Evolutionary conservation across 2,888 invertebrate genomes (phyloP).

Genomic region (Terebella lapidaria): DNA sequence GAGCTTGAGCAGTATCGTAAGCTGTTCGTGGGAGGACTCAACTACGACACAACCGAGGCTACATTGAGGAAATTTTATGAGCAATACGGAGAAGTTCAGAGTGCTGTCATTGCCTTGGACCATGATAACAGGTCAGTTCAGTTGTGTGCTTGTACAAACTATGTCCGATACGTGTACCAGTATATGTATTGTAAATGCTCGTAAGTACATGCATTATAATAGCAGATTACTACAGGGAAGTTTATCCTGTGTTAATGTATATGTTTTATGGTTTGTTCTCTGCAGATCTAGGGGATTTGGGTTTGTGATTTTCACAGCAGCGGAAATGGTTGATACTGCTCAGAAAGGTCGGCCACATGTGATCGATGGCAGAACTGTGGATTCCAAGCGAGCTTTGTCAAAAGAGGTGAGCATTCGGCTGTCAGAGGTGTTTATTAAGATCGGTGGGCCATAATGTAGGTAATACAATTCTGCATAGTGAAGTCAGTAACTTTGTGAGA

Average conservation of each 20-base stretch:
- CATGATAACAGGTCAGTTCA: too few species aligned
- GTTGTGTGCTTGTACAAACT: too few species aligned
- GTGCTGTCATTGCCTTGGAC: slow-evolving; percentile 82
- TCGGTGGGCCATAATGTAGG: too few species aligned
- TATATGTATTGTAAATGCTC: too few species aligned
- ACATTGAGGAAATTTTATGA: slow-evolving; percentile 92
- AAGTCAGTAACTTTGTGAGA: too few species aligned
- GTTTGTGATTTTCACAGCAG: slow-evolving; percentile 90
- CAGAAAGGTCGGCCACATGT: slow-evolving; percentile 77
- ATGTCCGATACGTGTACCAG: too few species aligned
- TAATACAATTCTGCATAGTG: too few species aligned
- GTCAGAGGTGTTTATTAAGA: too few species aligned
- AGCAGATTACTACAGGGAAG: too few species aligned
- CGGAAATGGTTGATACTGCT: slow-evolving; percentile 93
- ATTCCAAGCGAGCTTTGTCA: slow-evolving; percentile 95
- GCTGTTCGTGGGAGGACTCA: slow-evolving; percentile 92
- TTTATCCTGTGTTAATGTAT: too few species aligned
- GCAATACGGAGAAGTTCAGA: slow-evolving; percentile 93
- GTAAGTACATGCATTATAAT: too few species aligned
- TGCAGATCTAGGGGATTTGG: slow-evolving; percentile 92
- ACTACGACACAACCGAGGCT: slow-evolving; percentile 95
- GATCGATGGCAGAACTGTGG: slow-evolving; percentile 89
- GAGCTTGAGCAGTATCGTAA: slow-evolving; percentile 57
- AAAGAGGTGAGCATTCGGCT: slow-evolving; percentile 58
- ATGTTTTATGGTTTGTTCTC: too few species aligned